Conservation (phyloP, 2,888 invertebrate genomes). For the Meganola albula region DNA sequence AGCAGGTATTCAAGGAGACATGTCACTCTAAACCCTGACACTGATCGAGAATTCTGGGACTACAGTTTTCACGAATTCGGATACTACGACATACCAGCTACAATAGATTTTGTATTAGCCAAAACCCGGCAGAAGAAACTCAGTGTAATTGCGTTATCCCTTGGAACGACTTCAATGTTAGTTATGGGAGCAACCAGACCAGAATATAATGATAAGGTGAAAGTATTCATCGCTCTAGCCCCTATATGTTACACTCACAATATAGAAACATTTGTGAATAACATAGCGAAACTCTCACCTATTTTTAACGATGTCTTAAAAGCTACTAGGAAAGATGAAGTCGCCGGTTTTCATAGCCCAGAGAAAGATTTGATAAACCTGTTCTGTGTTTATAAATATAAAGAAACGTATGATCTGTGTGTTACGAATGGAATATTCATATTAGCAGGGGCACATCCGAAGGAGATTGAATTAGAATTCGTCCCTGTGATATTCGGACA, state of each 20-base stretch:
- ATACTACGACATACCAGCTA: constrained; percentile 80
- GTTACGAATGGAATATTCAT: constrained; percentile 22
- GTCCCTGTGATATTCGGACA: constrained; percentile 27
- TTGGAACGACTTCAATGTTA: constrained; percentile 77
- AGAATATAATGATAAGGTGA: constrained; percentile 77
- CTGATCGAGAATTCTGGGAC: constrained; percentile 60
- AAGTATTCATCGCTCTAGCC: constrained; percentile 53
- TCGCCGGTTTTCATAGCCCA: constrained; percentile 23
- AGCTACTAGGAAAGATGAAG: constrained; percentile 18
- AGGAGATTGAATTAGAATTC: constrained; percentile 34
- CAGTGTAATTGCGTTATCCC: constrained; percentile 82
- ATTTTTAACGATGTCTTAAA: constrained; percentile 18
- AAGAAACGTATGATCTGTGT: constrained; percentile 33
- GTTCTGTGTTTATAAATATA: constrained; percentile 28
- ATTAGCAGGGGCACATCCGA: constrained; percentile 23
- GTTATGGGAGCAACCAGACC: constrained; percentile 68
- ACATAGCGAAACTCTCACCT: constrained; percentile 18
- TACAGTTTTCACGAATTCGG: constrained; percentile 84
- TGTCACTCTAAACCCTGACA: constrained; percentile 41
- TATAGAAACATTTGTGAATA: constrained; percentile 2
- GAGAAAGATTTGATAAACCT: constrained; percentile 21
- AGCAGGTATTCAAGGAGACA: constrained; percentile 78
- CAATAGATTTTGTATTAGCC: constrained; percentile 49
- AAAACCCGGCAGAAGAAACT: constrained; percentile 71
- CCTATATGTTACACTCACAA: constrained; percentile 32